phyloP scores from a whole-genome alignment of 2,797 vertebrate genomes.

The Balearica regulorum region DNA sequence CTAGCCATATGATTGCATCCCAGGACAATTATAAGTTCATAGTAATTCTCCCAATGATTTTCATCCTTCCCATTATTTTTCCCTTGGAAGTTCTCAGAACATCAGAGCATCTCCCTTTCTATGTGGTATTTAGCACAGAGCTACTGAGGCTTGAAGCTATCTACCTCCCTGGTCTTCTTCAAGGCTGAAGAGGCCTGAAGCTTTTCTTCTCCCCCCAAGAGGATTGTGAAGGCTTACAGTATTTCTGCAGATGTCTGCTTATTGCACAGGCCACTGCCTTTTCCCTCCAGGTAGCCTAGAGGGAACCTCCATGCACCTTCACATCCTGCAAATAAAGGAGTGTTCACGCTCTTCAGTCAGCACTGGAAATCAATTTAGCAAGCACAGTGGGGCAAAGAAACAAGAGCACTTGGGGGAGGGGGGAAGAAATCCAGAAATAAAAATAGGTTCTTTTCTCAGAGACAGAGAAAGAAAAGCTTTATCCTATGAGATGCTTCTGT shows the following conservation, averaged over 20 bases:
- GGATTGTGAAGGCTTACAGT: background rate
- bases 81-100: background rate
- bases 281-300: slow-evolving; percentile 37
- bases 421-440: background rate
- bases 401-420: background rate
- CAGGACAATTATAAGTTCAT: background rate
- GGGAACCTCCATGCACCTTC: background rate
- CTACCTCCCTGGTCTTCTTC: background rate
- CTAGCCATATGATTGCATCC: background rate
- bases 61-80: background rate
- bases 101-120: background rate
- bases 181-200: slow-evolving; percentile 13
- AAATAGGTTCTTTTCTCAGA: background rate
- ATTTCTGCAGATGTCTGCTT: background rate
- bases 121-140: background rate
- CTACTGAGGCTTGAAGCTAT: background rate
- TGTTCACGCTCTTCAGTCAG: background rate
- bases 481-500: background rate
- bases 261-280: slow-evolving; percentile 28
- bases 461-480: background rate
- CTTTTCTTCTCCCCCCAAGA: background rate
- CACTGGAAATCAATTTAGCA: background rate
- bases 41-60: background rate
- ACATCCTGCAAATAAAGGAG: background rate
- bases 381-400: background rate